Base-by-base conservation (phyloP, 2,888 invertebrate species). In the Eilema griseolum region DNA sequence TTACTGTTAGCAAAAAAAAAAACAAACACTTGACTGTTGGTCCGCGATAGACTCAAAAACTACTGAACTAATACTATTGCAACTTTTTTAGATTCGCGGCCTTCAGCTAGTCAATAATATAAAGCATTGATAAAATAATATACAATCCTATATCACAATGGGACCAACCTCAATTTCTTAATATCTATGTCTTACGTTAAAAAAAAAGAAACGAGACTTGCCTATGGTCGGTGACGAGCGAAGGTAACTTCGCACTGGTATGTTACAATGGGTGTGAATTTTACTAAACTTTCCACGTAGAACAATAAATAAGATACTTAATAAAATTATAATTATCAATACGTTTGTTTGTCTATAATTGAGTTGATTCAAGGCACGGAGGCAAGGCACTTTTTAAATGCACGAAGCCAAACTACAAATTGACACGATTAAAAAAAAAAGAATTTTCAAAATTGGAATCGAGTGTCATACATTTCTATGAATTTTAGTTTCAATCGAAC, bases 121-220 rank as follows among this genome's bases (percentile, higher is more conserved):
- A n/a, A 37, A 12, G 14, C 63, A 28, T 37, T 14, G 31, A 65
- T 65, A 65, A 33, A 65, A 71, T 62, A 74, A 66, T 67, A 70
- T 23, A 46, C 37, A 76, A 61, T n/a, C 31, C 61, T 62, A 62
- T 23, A 72, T 23, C 33, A 23, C 46, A 76, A 57, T 71, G 61
- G 72, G 61, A 71, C 76, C 75, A 74, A 62, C 80, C 78, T 76
- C 67, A 69, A 66, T 87, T 86, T 86, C 90, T 93, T 93, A 93
- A 86, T 87, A 92, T 92, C 94, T 95, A 95, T 90, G 90, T 92
- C 93, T 94, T 93, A 94, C 87, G 89, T 90, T 93, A 93, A 88
- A 87, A 91, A 33, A 41, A 87, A 88, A 90, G 85, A 86, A 88
- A 89, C 89, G 92, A 93, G 93, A 90, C 87, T 91, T 93, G 95